These are phyloP conservation scores for Enteromius argenteus DNA, from an alignment of 2,797 vertebrate genomes.

Conservation along the genomic window DNA sequence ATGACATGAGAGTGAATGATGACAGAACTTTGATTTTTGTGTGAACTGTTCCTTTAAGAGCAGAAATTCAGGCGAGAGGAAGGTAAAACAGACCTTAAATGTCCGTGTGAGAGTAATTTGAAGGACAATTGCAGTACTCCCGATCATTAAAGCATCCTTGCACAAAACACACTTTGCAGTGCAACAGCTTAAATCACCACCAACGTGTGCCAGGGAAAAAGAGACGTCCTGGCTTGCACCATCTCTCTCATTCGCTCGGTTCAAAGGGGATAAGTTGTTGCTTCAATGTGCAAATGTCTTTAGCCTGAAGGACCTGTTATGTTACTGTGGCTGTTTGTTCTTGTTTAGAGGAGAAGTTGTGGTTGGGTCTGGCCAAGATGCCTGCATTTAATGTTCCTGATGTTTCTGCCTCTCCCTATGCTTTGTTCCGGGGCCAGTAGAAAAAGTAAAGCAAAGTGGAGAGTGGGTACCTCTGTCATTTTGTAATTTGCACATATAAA, in stretches of 20 bases:
- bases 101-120: slow-evolving; percentile 45
- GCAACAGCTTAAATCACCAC: slow-evolving; percentile 33
- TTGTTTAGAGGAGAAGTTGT: slow-evolving; percentile 63
- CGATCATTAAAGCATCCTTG: slow-evolving; percentile 33
- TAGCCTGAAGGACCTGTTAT: slow-evolving; percentile 67
- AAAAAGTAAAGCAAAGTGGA: slow-evolving; percentile 59
- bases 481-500: slow-evolving; percentile 36
- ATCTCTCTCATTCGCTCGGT: slow-evolving; percentile 24
- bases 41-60: slow-evolving; percentile 7
- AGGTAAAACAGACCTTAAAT: slow-evolving; percentile 9
- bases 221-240: slow-evolving; percentile 47
- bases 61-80: neutral
- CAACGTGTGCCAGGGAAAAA: slow-evolving; percentile 48
- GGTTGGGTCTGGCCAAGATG: slow-evolving; percentile 73
- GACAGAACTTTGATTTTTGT: neutral
- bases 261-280: slow-evolving; percentile 58
- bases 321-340: slow-evolving; percentile 72
- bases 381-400: slow-evolving; percentile 69
- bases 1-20: neutral
- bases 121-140: slow-evolving; percentile 47
- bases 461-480: slow-evolving; percentile 32
- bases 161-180: slow-evolving; percentile 44
- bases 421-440: slow-evolving; percentile 74
- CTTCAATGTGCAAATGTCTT: slow-evolving; percentile 60
- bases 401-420: slow-evolving; percentile 60